Evolutionary conservation across 2,888 invertebrate species (phyloP).

Genomic region (Prosopocoilus inquinatus): DNA sequence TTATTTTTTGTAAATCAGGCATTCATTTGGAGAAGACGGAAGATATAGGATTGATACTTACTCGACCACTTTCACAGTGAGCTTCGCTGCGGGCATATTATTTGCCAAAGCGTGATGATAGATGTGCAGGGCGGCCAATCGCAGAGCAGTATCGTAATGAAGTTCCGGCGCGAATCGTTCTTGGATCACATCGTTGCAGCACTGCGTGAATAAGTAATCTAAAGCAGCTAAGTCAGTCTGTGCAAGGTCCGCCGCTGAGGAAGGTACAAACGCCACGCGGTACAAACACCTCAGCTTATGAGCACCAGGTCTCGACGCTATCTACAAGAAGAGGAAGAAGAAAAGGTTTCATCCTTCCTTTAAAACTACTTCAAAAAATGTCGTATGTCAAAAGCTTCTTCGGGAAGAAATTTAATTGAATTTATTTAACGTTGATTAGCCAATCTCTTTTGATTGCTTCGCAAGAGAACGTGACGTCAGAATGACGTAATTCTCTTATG

Average conservation of each 20-base stretch:
- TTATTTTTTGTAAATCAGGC: too few relatives aligned
- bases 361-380: too few relatives aligned
- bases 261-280: slow-evolving; percentile 85
- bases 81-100: slow-evolving; percentile 73
- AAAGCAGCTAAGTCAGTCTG: slow-evolving; percentile 81
- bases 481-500: too few relatives aligned
- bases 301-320: slow-evolving; percentile 86
- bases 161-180: slow-evolving; percentile 88
- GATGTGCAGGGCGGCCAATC: slow-evolving; percentile 86
- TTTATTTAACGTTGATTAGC: too few relatives aligned
- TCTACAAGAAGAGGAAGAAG: slow-evolving; percentile 56
- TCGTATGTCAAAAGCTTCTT: too few relatives aligned
- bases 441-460: too few relatives aligned
- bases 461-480: too few relatives aligned
- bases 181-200: slow-evolving; percentile 91
- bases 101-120: slow-evolving; percentile 86
- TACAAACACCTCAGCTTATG: slow-evolving; percentile 88
- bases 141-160: slow-evolving; percentile 81
- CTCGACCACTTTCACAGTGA: slow-evolving; percentile 85
- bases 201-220: slow-evolving; percentile 87
- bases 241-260: slow-evolving; percentile 79
- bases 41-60: slow-evolving; percentile 57
- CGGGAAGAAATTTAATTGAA: too few relatives aligned
- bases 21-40: background rate
- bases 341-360: too few relatives aligned